Evolutionary conservation across 2,888 invertebrate species (phyloP).

Genomic region (Itoplectis maculator): DNA sequence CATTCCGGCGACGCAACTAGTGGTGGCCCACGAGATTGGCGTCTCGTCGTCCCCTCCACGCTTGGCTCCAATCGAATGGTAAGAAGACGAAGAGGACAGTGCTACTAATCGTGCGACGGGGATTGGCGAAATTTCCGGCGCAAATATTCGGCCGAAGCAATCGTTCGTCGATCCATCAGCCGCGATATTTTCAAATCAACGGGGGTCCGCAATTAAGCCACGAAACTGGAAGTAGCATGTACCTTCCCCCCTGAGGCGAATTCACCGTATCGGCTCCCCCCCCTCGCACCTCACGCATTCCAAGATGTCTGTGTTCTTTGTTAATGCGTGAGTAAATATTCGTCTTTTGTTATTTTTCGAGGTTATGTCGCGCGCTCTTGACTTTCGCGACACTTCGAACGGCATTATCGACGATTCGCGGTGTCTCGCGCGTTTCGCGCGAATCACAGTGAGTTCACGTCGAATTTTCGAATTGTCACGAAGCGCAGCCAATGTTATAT

Average conservation of each 20-base stretch:
- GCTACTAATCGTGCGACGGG: slow-evolving; percentile 57
- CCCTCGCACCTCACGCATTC: slow-evolving; percentile 50
- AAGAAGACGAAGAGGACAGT: slow-evolving; percentile 14
- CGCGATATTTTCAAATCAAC: slow-evolving; percentile 64
- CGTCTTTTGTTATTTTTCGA: slow-evolving; percentile 73
- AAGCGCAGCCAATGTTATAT: background rate
- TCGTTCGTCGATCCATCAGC: slow-evolving; percentile 63
- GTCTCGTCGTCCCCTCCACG: slow-evolving; percentile 14
- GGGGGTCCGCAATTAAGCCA: slow-evolving; percentile 2
- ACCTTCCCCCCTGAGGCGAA: slow-evolving; percentile 20
- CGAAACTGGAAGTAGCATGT: slow-evolving; percentile 36
- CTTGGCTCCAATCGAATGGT: slow-evolving; percentile 23
- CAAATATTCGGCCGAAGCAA: slow-evolving; percentile 69
- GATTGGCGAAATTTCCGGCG: slow-evolving; percentile 72
- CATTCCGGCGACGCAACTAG: slow-evolving; percentile 7
- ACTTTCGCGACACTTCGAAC: background rate
- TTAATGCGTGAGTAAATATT: slow-evolving; percentile 89
- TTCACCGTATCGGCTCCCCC: slow-evolving; percentile 12
- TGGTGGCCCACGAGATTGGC: slow-evolving; percentile 29
- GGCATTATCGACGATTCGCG: background rate
- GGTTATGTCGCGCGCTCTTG: slow-evolving; percentile 75
- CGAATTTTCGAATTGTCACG: background rate
- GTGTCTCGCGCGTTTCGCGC: background rate
- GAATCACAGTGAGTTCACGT: background rate
- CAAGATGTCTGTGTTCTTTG: slow-evolving; percentile 90